Evolutionary conservation across 1,140 invertebrate genomes (phyloP).

Genomic region (Ooceraea biroi): DNA sequence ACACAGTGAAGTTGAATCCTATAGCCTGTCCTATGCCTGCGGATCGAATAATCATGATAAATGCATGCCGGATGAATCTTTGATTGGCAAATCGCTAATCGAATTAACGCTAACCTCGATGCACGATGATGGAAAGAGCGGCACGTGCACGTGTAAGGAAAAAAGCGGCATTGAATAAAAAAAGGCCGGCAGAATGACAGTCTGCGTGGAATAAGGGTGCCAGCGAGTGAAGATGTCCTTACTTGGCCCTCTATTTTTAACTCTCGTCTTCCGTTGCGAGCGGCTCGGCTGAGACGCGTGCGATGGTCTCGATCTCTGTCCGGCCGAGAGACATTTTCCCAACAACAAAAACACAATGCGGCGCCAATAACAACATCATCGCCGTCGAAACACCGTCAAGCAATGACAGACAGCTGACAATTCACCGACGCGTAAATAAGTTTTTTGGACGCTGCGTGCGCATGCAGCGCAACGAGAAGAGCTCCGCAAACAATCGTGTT

Average conservation of each 20-base stretch:
- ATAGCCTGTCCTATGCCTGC: too few species aligned
- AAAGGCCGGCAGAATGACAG: slow-evolving; percentile 24
- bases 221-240: slow-evolving; percentile 47
- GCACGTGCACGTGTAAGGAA: slow-evolving; percentile 21
- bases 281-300: slow-evolving; percentile 20
- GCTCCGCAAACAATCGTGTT: not conserved
- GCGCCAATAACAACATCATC: not conserved
- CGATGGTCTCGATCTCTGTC: slow-evolving; percentile 12
- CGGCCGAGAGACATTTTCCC: not conserved
- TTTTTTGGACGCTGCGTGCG: too few species aligned
- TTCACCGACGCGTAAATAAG: too few species aligned
- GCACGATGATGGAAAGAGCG: slow-evolving; percentile 1
- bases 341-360: slow-evolving; percentile 13
- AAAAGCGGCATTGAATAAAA: slow-evolving; percentile 23
- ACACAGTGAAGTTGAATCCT: too few species aligned
- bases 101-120: not conserved
- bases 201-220: slow-evolving; percentile 32
- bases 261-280: slow-evolving; percentile 32
- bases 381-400: not conserved
- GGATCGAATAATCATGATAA: too few species aligned
- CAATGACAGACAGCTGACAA: too few species aligned
- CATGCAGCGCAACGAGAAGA: not conserved
- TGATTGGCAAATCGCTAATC: not conserved
- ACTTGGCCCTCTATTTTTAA: slow-evolving; percentile 58
- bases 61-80: not conserved